Conservation (phyloP, 2,113 vertebrate genomes). For the Beaufortia kweichowensis region DNA sequence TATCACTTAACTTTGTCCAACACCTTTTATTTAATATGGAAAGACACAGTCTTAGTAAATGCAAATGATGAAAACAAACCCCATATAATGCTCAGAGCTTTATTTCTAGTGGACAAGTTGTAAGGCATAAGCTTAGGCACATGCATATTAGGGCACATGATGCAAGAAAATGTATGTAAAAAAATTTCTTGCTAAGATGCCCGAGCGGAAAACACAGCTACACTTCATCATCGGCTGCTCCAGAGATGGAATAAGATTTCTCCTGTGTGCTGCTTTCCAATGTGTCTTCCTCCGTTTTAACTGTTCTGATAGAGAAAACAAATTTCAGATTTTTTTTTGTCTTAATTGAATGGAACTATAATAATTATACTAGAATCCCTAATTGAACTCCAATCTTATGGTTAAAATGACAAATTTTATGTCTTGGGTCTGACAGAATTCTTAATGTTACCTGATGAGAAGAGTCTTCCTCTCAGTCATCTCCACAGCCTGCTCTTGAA, state of each 20-base stretch:
- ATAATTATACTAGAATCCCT: neutral
- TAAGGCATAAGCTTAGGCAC: slow-evolving; percentile 45
- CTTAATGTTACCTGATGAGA: slow-evolving; percentile 70
- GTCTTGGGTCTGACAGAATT: neutral
- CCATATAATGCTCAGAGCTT: slow-evolving; percentile 28
- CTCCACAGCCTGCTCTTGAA: slow-evolving; percentile 72
- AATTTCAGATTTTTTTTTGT: neutral
- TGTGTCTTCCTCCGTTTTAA: slow-evolving; percentile 69
- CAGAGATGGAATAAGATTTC: slow-evolving; percentile 71
- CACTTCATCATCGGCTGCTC: slow-evolving; percentile 73
- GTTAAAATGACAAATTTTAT: too few relatives aligned
- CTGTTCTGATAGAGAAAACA: slow-evolving; percentile 55
- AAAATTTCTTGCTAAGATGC: slow-evolving; percentile 67
- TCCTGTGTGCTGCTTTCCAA: slow-evolving; percentile 71
- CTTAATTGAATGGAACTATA: neutral
- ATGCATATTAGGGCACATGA: slow-evolving; percentile 54
- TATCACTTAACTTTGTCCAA: neutral
- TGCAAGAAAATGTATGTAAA: slow-evolving; percentile 17
- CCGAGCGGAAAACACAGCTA: slow-evolving; percentile 59
- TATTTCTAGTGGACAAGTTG: slow-evolving; percentile 29
- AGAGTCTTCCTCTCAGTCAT: slow-evolving; percentile 75
- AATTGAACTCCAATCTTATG: neutral
- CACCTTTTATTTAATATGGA: too few relatives aligned
- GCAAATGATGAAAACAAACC: neutral
- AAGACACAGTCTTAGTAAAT: neutral